A percentile compares a stretch with the other conserved stretches of the same genome.
Conservation (phyloP, 2,113 vertebrate genomes). For the Tor tambroides region DNA sequence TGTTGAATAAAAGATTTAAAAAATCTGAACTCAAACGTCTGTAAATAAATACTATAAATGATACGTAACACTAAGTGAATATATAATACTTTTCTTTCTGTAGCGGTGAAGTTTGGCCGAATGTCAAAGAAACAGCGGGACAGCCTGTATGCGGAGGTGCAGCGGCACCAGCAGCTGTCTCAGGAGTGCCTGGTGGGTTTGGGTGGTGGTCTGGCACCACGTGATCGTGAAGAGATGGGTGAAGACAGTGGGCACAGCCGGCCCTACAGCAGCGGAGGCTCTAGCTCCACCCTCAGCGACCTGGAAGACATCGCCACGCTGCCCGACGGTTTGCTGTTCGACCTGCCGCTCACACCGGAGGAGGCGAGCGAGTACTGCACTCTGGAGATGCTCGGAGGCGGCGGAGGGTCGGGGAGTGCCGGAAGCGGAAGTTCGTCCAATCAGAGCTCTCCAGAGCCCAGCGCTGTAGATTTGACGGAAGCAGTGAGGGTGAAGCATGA, state of each 20-base stretch:
- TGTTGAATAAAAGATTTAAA: background rate
- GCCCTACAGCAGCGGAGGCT: conserved; percentile 78
- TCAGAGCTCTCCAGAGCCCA: conserved; percentile 83
- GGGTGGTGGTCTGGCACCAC: conserved; percentile 53
- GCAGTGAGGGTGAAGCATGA: conserved; percentile 78
- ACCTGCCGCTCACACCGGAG: conserved; percentile 86
- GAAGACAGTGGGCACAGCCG: conserved; percentile 65
- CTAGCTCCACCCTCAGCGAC: conserved; percentile 79
- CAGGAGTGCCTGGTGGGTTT: conserved; percentile 78
- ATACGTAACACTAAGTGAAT: background rate
- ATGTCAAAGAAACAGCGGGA: conserved; percentile 96
- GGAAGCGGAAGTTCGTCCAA: conserved; percentile 79
- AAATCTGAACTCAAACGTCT: background rate
- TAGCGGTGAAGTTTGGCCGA: conserved; percentile 92
- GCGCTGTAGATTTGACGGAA: conserved; percentile 83
- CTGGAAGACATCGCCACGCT: conserved; percentile 84
- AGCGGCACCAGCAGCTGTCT: conserved; percentile 86
- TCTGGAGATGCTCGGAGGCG: conserved; percentile 77
- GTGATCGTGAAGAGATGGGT: conserved; percentile 63
- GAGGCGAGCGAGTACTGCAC: conserved; percentile 80
- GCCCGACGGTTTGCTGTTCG: conserved; percentile 84
- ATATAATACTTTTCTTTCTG: background rate
- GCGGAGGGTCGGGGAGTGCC: conserved; percentile 67
- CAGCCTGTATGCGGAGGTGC: conserved; percentile 89
- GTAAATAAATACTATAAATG: background rate